Percentiles rank a stretch among this genome's conserved stretches.
Evolutionary conservation across 2,113 vertebrate species (phyloP).

Genomic region (Girardinichthys multiradiatus): DNA sequence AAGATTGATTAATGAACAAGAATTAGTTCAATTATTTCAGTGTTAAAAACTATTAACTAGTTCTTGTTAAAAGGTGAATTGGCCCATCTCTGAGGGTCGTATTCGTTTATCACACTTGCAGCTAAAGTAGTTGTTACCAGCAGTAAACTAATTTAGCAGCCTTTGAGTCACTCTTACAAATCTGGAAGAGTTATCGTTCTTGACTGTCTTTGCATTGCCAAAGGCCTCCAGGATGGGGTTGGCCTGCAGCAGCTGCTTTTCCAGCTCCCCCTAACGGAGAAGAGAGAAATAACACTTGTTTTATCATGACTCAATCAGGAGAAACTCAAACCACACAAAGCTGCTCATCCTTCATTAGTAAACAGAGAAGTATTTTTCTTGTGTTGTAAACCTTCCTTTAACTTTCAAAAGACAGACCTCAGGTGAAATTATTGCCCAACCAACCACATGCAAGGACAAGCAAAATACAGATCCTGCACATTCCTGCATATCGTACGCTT

Average conservation of each 20-base stretch:
- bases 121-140: too few relatives aligned
- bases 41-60: too few relatives aligned
- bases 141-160: too few relatives aligned
- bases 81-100: too few relatives aligned
- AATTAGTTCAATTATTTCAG: too few relatives aligned
- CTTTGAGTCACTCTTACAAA: conserved; percentile 82
- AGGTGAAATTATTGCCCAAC: conserved; percentile 32
- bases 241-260: conserved; percentile 98
- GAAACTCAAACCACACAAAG: not conserved
- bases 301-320: not conserved
- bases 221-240: conserved; percentile 99
- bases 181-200: conserved; percentile 98
- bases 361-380: not conserved
- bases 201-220: conserved; percentile 97
- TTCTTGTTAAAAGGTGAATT: too few relatives aligned
- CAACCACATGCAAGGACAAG: conserved; percentile 1
- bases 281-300: not conserved
- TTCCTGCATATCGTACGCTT: conserved; percentile 38
- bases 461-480: conserved; percentile 28
- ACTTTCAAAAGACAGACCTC: conserved; percentile 19
- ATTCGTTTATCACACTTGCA: too few relatives aligned
- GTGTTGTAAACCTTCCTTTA: not conserved
- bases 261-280: conserved; percentile 91
- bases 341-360: not conserved
- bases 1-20: too few relatives aligned